Evolutionary conservation across 2,888 invertebrate genomes (phyloP).

Genomic region (Drosophila cognata): DNA sequence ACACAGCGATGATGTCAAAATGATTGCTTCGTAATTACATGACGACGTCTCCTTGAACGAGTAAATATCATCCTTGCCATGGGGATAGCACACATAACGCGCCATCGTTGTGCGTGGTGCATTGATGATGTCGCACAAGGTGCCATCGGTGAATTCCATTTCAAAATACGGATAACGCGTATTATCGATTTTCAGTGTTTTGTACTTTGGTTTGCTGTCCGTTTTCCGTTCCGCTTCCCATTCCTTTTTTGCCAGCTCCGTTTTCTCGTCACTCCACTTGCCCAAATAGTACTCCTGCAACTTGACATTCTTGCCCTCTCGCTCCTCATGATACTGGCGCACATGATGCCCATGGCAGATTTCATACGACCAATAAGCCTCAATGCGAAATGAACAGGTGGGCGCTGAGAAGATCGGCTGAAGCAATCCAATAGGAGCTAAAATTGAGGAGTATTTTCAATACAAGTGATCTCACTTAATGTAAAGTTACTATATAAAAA

Average conservation of each 20-base stretch:
- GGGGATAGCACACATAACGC: constrained; percentile 94
- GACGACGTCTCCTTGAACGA: constrained; percentile 96
- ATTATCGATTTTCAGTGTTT: constrained; percentile 93
- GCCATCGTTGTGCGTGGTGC: constrained; percentile 93
- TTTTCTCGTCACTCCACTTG: constrained; percentile 89
- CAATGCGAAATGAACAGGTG: constrained; percentile 93
- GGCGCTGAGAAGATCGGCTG: constrained; percentile 91
- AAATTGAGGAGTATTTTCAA: background rate
- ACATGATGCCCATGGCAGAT: constrained; percentile 96
- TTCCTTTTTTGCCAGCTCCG: constrained; percentile 86
- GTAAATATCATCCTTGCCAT: constrained; percentile 96
- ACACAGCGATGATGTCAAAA: constrained; percentile 94
- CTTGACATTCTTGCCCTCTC: constrained; percentile 93
- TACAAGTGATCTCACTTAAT: background rate
- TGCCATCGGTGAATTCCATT: constrained; percentile 94
- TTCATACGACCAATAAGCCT: constrained; percentile 98
- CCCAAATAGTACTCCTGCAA: constrained; percentile 95
- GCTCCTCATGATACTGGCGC: constrained; percentile 97
- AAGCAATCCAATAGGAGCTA: constrained; percentile 91
- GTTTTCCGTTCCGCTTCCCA: constrained; percentile 86
- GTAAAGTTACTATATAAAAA: background rate
- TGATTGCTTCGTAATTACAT: constrained; percentile 96
- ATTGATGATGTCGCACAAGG: constrained; percentile 95
- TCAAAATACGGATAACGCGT: constrained; percentile 94
- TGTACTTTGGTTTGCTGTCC: constrained; percentile 86